Evolutionary conservation across 2,888 invertebrate species (phyloP).

Genomic region (Elmis aenea): DNA sequence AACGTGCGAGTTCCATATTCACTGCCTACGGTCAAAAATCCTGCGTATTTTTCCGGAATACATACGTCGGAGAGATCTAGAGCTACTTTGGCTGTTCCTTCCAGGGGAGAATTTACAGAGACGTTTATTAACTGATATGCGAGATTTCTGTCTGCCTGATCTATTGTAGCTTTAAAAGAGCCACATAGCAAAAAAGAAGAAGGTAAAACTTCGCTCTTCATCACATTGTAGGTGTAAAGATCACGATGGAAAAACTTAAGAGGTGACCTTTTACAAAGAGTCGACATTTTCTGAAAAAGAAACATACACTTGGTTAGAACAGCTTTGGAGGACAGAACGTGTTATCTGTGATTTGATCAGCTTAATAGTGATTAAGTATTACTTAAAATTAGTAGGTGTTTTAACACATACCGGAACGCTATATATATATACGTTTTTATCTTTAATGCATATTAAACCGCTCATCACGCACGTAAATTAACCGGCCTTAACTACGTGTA

Average conservation of each 20-base stretch:
- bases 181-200: constrained; percentile 32
- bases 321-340: no score
- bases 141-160: constrained; percentile 29
- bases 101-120: constrained; percentile 26
- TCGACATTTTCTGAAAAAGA: no score
- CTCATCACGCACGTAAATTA: no score
- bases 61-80: constrained; percentile 28
- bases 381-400: no score
- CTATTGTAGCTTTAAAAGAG: constrained; percentile 27
- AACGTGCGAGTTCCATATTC: constrained; percentile 35
- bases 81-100: constrained; percentile 31
- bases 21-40: constrained; percentile 51
- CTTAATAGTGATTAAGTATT: no score
- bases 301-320: no score
- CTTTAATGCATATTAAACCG: no score
- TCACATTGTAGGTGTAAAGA: constrained; percentile 18
- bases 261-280: no score
- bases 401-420: no score
- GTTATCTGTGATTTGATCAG: no score
- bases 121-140: constrained; percentile 28
- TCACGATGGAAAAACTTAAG: constrained; percentile 24
- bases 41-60: constrained; percentile 36
- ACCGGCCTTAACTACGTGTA: no score
- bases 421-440: no score
- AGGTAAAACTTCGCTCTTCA: constrained; percentile 21